Evolutionary conservation across 2,797 vertebrate species (phyloP).

Genomic region (Eulemur mongoz): DNA sequence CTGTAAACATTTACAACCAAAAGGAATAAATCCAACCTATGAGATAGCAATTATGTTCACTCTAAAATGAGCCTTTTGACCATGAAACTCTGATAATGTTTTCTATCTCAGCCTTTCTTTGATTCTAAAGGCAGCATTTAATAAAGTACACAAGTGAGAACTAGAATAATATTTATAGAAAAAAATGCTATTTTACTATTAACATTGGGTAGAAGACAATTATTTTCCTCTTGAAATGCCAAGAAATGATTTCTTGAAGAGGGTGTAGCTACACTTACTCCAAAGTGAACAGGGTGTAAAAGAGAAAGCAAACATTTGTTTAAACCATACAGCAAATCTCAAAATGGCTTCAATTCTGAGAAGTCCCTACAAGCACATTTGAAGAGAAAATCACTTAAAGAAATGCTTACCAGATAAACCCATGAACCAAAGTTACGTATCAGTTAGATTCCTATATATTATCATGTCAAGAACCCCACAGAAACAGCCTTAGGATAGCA

Average conservation of each 20-base stretch:
- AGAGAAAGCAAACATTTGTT: background rate
- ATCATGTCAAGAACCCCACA: background rate
- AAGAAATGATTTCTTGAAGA: background rate
- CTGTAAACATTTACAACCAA: background rate
- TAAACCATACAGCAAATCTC: background rate
- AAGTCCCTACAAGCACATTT: background rate
- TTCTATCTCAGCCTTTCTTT: background rate
- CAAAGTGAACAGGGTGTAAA: background rate
- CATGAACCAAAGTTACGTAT: background rate
- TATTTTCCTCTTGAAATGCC: background rate
- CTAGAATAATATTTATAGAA: background rate
- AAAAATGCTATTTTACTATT: background rate
- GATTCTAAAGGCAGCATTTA: background rate
- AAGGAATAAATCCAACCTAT: background rate
- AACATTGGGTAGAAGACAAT: background rate
- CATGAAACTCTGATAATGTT: background rate
- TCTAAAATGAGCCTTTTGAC: conserved; percentile 28
- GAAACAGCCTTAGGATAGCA: background rate
- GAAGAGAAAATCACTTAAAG: background rate
- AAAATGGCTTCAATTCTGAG: background rate
- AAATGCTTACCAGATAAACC: conserved; percentile 29
- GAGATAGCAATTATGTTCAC: background rate
- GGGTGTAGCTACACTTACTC: background rate
- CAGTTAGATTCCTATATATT: background rate
- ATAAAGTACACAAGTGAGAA: background rate